Conservation (phyloP, 2,888 invertebrate genomes). For the Temnothorax rugatulus region DNA sequence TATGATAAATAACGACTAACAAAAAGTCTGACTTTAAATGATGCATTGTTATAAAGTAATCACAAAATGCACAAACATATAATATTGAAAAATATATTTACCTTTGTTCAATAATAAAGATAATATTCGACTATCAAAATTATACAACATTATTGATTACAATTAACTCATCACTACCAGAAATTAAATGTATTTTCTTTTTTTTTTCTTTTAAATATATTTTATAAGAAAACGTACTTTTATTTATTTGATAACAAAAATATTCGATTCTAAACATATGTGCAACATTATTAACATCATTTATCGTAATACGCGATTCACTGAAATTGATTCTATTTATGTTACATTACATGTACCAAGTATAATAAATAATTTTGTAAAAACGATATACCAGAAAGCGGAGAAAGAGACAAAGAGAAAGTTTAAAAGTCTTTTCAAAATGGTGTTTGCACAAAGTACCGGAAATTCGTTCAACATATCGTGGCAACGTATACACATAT, state of each 20-base stretch:
- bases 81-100: too few species aligned
- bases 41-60: background rate
- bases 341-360: background rate
- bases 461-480: slow-evolving; percentile 37
- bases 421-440: background rate
- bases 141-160: too few species aligned
- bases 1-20: background rate
- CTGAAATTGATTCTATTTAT: background rate
- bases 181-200: too few species aligned
- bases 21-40: background rate
- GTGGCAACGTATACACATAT: background rate
- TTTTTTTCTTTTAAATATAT: too few species aligned
- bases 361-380: slow-evolving; percentile 12
- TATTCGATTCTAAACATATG: background rate
- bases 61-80: too few species aligned
- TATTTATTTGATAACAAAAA: background rate
- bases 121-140: too few species aligned
- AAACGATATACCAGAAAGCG: background rate
- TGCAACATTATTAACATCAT: too few species aligned
- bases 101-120: too few species aligned
- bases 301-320: background rate
- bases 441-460: background rate
- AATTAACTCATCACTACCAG: too few species aligned
- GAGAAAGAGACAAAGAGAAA: background rate
- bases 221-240: too few species aligned